Evolutionary conservation across 2,797 vertebrate genomes (phyloP).

Genomic region (Eulemur rubriventer): DNA sequence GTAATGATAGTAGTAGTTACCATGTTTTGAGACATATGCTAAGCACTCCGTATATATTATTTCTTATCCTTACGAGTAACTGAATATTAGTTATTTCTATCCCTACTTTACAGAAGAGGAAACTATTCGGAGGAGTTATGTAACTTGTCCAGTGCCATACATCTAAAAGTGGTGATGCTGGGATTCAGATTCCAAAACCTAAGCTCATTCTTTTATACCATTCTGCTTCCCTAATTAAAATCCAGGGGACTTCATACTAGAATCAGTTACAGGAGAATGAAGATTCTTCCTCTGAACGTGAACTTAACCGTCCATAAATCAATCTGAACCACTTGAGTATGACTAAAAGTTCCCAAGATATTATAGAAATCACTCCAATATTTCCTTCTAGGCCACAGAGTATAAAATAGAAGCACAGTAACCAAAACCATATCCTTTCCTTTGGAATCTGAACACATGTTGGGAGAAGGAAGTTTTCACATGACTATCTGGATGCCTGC

Average conservation of each 20-base stretch:
- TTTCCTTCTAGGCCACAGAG: neutral
- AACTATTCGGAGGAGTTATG: neutral
- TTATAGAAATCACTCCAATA: neutral
- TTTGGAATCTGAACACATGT: neutral
- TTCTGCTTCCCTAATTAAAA: neutral
- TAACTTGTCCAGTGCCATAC: neutral
- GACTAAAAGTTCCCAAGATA: neutral
- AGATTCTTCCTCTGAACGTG: neutral
- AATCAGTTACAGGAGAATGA: neutral
- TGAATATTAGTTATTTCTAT: neutral
- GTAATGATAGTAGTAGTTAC: neutral
- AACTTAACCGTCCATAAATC: neutral
- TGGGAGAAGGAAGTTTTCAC: neutral
- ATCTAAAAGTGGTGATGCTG: neutral
- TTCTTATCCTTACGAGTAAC: neutral
- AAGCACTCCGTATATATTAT: neutral
- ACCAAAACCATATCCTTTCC: neutral
- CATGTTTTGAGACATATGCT: neutral
- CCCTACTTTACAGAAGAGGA: neutral
- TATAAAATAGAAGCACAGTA: neutral
- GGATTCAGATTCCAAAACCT: slow-evolving; percentile 11
- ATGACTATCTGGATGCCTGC: neutral
- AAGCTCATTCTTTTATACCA: neutral
- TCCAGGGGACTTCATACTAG: neutral
- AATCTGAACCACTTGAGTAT: neutral